Conservation (phyloP, 2,113 vertebrate genomes). For the Okapia johnstoni region DNA sequence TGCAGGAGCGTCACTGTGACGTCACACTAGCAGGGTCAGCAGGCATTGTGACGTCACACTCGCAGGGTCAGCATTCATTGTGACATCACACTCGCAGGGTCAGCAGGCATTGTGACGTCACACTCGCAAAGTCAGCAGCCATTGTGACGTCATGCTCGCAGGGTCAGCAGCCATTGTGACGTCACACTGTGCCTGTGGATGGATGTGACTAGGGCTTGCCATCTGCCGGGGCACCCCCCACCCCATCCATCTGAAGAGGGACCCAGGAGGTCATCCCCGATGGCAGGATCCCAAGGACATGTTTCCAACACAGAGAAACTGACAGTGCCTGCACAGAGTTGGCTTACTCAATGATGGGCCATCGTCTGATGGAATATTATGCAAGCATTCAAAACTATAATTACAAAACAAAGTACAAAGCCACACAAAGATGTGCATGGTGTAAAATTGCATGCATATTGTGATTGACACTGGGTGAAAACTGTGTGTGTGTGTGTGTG, state of each 20-base stretch:
- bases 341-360: no score
- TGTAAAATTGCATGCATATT: rapidly evolving
- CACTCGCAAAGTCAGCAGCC: no score
- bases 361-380: rapidly evolving
- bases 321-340: rapidly evolving
- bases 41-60: no score
- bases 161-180: background rate
- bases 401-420: background rate
- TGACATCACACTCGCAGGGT: no score
- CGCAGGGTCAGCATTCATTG: no score
- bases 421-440: background rate
- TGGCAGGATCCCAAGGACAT: background rate
- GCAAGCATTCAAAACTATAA: background rate
- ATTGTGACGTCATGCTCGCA: background rate
- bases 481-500: no score
- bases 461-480: background rate
- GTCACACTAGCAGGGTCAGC: no score
- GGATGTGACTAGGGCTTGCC: rapidly evolving
- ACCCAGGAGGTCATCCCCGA: rapidly evolving
- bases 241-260: rapidly evolving
- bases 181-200: background rate
- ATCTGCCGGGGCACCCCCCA: background rate
- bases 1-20: no score
- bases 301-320: rapidly evolving
- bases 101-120: no score